Evolutionary conservation across 37 sponge, comb jelly and placozoan species (phyloP), one percentile per base, ranked within the genome.

Genomic region (Ianthella basta): DNA sequence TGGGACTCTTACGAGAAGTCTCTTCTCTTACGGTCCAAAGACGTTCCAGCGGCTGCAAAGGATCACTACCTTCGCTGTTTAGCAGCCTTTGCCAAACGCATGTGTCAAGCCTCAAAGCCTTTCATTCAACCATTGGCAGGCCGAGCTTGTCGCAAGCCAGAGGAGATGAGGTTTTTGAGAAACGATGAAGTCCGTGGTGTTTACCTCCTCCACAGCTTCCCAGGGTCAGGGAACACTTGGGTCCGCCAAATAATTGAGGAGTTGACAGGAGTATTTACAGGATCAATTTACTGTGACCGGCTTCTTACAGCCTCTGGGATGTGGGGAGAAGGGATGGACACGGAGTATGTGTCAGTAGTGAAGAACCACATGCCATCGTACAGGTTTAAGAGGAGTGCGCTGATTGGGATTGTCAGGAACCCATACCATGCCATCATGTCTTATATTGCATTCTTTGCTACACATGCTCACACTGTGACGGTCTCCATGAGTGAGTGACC

Each of bases 351-450:
- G n/a, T 40, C 40, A n/a, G 78, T 24, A 1, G 54, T 75, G 0
- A 75, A 75, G 54, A 13, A 19, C 10, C 78, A 75, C 53, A 32
- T 40, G 23, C 25, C 40, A 4, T 25, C 37, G 1, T 34, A 69
- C 34, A 12, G 34, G 34, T 35, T 33, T 3, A 24, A 36, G 21
- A 44, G 38, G 38, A 44, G 25, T 50, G 44, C 25, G 1, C 6
- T 75, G 24, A 50, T 75, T 40, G 44, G 25, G 0, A 40, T 75
- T 15, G 78, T 75, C 53, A 36, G 78, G 25, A 75, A 75, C 53
- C 78, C 78, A 41, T 75, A 36, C 40, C 78, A 75, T 41, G 78
- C 78, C 37, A 36, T 75, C 40, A 3, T 75, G n/a, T 75, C 78
- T 4, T 16, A 24, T 2, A 40, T 75, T 2, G 54, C 54, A 8